Evolutionary conservation across 2,797 vertebrate species (phyloP).

Genomic region (Enteromius unitaeniatus): DNA sequence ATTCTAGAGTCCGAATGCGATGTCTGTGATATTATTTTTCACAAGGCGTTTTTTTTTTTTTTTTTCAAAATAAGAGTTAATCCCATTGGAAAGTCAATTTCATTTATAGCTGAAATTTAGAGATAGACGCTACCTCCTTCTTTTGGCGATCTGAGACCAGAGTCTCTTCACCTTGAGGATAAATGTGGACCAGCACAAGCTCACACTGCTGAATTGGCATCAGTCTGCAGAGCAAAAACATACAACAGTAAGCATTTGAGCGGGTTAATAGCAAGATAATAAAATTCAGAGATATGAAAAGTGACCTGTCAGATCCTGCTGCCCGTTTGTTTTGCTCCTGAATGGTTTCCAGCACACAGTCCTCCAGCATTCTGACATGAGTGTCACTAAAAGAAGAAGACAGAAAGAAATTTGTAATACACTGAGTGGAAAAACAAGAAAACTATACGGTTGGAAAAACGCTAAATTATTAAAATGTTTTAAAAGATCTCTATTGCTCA

Average conservation of each 20-base stretch:
- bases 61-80: too few relatives aligned
- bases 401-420: not conserved
- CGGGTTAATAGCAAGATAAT: not conserved
- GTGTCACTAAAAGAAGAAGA: conserved; percentile 84
- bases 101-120: not conserved
- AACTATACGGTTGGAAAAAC: not conserved
- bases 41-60: too few relatives aligned
- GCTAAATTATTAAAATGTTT: not conserved
- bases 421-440: not conserved
- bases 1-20: too few relatives aligned
- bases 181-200: conserved; percentile 93
- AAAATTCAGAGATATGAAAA: conserved; percentile 44
- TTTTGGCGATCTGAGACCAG: conserved; percentile 94
- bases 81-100: not conserved
- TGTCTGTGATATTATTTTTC: too few relatives aligned
- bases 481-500: not conserved
- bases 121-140: conserved; percentile 84
- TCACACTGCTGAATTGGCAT: conserved; percentile 99
- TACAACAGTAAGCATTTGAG: not conserved
- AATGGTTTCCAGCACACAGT: conserved; percentile 96
- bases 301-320: conserved; percentile 95
- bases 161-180: conserved; percentile 94
- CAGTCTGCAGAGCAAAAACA: conserved; percentile 74
- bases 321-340: conserved; percentile 97
- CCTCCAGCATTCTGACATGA: conserved; percentile 97